Evolutionary conservation across 2,113 vertebrate species (phyloP).

Genomic region (Tenrec ecaudatus): DNA sequence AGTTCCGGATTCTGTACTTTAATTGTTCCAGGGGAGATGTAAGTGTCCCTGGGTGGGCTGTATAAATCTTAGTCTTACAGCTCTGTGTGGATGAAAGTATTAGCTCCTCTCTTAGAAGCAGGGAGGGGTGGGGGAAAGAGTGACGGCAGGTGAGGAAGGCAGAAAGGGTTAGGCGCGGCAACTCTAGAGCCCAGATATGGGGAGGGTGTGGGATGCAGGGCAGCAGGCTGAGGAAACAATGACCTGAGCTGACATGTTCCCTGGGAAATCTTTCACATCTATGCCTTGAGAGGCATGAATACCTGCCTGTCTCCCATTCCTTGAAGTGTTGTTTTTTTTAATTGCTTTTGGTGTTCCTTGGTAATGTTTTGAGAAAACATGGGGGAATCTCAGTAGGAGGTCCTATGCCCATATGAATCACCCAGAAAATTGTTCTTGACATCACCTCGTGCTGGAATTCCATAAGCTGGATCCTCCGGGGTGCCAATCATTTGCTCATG

Average conservation of each 20-base stretch:
- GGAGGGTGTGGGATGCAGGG: fast-evolving
- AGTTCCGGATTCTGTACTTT: background rate
- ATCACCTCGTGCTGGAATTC: background rate
- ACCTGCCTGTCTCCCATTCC: fast-evolving
- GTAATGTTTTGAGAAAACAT: background rate
- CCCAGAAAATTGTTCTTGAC: background rate
- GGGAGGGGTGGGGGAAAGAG: background rate
- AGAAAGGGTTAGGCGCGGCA: background rate
- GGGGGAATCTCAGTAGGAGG: background rate
- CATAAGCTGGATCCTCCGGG: background rate
- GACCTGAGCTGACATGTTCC: background rate
- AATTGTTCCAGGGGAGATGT: background rate
- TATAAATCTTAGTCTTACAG: background rate
- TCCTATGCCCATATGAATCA: background rate
- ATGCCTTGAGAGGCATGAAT: background rate
- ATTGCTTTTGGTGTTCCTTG: background rate
- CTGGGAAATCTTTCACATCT: background rate
- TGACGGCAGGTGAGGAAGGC: background rate
- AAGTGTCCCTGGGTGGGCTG: background rate
- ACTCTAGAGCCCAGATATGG: background rate
- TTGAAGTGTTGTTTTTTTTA: background rate
- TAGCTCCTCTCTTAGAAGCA: background rate
- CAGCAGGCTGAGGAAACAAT: background rate
- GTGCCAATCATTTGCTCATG: background rate
- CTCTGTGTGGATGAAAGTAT: background rate